Conservation (phyloP, 2,113 vertebrate species). For the Sorex araneus region DNA sequence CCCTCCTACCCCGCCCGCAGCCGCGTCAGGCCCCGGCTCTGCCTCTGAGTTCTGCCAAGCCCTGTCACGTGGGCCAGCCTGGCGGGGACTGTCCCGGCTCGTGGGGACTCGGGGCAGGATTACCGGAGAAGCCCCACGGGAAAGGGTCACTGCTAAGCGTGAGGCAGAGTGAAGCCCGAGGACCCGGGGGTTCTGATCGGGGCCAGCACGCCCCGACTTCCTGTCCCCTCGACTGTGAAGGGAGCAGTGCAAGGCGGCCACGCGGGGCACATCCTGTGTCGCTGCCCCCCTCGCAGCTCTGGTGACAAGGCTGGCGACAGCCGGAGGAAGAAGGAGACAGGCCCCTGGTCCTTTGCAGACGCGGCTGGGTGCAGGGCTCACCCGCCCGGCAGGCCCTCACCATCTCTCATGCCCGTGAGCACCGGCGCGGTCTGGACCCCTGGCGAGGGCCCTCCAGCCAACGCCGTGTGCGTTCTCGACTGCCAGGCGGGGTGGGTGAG, state of each 20-base stretch:
- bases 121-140: background rate
- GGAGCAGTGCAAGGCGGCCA: background rate
- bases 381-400: too few relatives aligned
- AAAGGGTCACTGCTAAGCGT: background rate
- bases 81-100: background rate
- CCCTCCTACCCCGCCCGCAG: too few relatives aligned
- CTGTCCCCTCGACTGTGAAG: background rate
- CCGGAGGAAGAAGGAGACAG: too few relatives aligned
- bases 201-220: background rate
- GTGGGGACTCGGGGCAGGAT: background rate
- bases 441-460: constrained; percentile 12
- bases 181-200: background rate
- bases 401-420: too few relatives aligned
- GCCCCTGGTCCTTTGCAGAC: too few relatives aligned
- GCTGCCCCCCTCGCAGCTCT: too few relatives aligned
- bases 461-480: constrained; percentile 38
- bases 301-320: too few relatives aligned
- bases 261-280: too few relatives aligned
- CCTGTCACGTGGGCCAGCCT: background rate
- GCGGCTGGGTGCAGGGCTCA: too few relatives aligned
- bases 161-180: background rate
- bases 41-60: background rate
- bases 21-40: background rate
- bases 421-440: too few relatives aligned
- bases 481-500: background rate